Evolutionary conservation across 2,113 vertebrate genomes (phyloP).

Genomic region (Hyperopisus bebe): DNA sequence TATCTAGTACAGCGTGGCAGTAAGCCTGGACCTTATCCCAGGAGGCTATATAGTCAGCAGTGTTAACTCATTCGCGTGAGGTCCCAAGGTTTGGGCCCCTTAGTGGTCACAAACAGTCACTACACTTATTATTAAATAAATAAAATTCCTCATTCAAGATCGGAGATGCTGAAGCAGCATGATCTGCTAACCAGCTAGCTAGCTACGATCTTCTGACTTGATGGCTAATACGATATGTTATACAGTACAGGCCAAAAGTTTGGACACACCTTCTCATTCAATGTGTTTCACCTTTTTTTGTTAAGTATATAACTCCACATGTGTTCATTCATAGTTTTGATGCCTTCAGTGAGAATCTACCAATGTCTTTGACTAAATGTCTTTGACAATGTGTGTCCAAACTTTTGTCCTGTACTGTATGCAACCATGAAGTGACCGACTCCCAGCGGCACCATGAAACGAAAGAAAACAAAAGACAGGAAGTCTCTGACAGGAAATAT

Average conservation of each 20-base stretch:
- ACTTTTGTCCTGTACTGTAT: too few relatives aligned
- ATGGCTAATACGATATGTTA: background rate
- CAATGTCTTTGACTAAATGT: too few relatives aligned
- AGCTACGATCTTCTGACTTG: background rate
- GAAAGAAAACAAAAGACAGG: background rate
- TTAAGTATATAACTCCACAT: too few relatives aligned
- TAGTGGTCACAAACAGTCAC: background rate
- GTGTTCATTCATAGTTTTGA: too few relatives aligned
- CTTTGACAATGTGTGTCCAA: too few relatives aligned
- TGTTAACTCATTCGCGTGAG: background rate
- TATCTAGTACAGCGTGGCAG: background rate
- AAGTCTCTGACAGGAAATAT: background rate
- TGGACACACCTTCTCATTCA: too few relatives aligned
- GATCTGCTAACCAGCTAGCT: background rate
- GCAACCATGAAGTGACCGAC: background rate
- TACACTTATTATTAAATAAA: background rate
- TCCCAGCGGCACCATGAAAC: background rate
- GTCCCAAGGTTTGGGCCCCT: background rate
- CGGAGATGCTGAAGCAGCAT: background rate
- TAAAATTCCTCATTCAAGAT: background rate
- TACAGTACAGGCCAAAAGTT: too few relatives aligned
- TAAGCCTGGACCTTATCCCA: background rate
- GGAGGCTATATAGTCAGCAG: background rate
- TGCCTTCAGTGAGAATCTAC: too few relatives aligned
- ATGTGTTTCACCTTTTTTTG: too few relatives aligned